Evolutionary conservation across 2,888 invertebrate genomes (phyloP).

Genomic region (Trilocha varians): DNA sequence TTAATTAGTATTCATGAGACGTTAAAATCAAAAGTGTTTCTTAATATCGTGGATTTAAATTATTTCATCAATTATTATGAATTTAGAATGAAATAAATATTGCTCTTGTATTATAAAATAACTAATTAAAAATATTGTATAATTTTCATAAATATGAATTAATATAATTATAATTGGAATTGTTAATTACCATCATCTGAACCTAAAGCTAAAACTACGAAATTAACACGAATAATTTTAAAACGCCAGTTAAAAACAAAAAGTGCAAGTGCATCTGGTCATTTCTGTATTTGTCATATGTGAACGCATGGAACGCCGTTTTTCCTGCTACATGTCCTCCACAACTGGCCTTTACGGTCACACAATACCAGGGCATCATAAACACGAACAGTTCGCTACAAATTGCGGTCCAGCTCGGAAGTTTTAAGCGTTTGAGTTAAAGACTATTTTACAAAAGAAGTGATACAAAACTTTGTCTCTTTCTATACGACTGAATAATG

Average conservation of each 20-base stretch:
- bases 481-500: neutral
- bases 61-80: too few relatives aligned
- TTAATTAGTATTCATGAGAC: too few relatives aligned
- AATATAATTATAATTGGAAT: too few relatives aligned
- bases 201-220: too few relatives aligned
- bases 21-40: too few relatives aligned
- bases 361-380: neutral
- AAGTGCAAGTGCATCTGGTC: neutral
- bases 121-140: too few relatives aligned
- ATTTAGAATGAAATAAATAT: too few relatives aligned
- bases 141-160: too few relatives aligned
- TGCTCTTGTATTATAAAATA: too few relatives aligned
- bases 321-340: neutral
- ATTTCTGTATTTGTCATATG: neutral
- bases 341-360: neutral
- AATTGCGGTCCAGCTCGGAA: neutral
- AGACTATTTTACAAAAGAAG: neutral
- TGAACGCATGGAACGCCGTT: neutral
- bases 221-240: too few relatives aligned
- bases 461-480: neutral
- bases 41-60: too few relatives aligned
- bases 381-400: neutral
- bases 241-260: neutral
- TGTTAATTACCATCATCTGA: too few relatives aligned
- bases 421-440: neutral